These are phyloP conservation scores for Karalla daura DNA, from an alignment of 2,797 vertebrate species.

Conservation along the genomic window DNA sequence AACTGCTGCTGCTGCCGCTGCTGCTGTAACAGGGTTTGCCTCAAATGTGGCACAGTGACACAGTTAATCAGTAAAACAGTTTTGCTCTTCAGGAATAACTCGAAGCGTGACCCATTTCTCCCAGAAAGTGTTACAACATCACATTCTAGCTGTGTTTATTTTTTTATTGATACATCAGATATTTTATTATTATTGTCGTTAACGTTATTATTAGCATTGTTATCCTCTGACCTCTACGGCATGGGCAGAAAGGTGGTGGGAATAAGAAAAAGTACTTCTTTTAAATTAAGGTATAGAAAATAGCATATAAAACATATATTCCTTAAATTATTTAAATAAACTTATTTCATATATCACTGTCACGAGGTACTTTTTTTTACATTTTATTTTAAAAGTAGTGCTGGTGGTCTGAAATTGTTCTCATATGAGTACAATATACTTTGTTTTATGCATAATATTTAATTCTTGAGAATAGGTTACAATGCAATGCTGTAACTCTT, in stretches of 20 bases:
- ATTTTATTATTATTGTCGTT: too few species aligned
- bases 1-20: too few species aligned
- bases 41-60: conserved; percentile 86
- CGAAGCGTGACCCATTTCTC: conserved; percentile 84
- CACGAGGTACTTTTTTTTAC: conserved; percentile 86
- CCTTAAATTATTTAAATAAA: conserved; percentile 91
- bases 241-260: conserved; percentile 80
- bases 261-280: conserved; percentile 86
- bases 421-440: conserved; percentile 87
- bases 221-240: conserved; percentile 78
- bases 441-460: conserved; percentile 88
- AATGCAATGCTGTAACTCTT: conserved; percentile 88
- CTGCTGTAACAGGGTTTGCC: conserved; percentile 80
- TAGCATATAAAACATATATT: conserved; percentile 91
- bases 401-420: conserved; percentile 89
- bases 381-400: conserved; percentile 88
- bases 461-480: conserved; percentile 87
- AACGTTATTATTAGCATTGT: too few species aligned
- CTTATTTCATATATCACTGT: conserved; percentile 87
- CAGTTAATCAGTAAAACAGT: conserved; percentile 86
- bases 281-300: conserved; percentile 90
- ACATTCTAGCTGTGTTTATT: conserved; percentile 86
- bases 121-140: conserved; percentile 86
- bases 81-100: conserved; percentile 87
- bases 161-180: conserved; percentile 84